Percentiles rank a stretch among this genome's conserved stretches.
These are phyloP conservation scores for Pantala flavescens DNA, from an alignment of 1,140 invertebrate genomes.

Conservation along the genomic window DNA sequence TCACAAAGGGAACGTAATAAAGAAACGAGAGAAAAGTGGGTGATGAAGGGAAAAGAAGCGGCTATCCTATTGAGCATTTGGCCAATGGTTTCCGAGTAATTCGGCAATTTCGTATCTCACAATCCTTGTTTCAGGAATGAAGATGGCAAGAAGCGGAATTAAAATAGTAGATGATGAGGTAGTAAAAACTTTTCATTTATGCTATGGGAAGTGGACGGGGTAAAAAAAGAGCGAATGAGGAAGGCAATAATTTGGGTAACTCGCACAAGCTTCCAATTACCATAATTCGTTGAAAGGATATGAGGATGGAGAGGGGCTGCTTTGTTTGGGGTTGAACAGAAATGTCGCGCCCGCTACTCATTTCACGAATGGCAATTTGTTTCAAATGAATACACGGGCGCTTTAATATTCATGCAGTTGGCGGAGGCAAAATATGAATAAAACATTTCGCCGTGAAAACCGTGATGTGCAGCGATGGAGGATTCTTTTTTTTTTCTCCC, in stretches of 20 bases:
- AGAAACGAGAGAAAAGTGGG: no score
- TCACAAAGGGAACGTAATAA: neutral
- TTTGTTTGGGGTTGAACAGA: neutral
- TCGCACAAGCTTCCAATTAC: slow-evolving; percentile 1
- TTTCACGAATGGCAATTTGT: slow-evolving; percentile 9
- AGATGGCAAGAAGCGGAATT: no score
- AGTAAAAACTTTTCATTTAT: no score
- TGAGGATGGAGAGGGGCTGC: neutral
- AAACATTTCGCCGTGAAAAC: slow-evolving; percentile 4
- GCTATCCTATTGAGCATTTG: no score
- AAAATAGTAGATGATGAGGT: no score
- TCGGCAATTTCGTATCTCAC: no score
- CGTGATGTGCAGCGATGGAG: neutral
- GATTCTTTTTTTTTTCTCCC: neutral
- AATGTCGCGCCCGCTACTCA: neutral
- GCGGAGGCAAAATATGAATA: slow-evolving; percentile 3
- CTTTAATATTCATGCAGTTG: slow-evolving; percentile 6
- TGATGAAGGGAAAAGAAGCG: no score
- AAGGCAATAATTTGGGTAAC: slow-evolving; percentile 2
- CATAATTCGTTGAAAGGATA: slow-evolving; percentile 3
- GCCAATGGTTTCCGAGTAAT: no score
- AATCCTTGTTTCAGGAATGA: no score
- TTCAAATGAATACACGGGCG: slow-evolving; percentile 4
- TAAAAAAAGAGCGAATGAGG: neutral
- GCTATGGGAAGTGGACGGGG: no score